Evolutionary conservation across 2,888 invertebrate species (phyloP).

Genomic region (Torymus auratus): DNA sequence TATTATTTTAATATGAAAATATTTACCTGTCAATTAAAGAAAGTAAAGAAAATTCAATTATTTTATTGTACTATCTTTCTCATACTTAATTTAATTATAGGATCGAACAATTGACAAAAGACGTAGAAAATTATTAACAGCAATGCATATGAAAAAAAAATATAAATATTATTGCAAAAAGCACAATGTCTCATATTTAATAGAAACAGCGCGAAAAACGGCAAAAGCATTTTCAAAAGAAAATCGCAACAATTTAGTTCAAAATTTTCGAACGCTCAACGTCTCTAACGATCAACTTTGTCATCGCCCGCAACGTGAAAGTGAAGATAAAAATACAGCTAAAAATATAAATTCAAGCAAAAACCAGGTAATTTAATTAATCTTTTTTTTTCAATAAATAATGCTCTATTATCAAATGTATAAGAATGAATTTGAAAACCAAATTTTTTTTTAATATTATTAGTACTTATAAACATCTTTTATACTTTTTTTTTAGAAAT

Average conservation of each 20-base stretch:
- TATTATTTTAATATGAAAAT: too few species aligned
- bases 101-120: background rate
- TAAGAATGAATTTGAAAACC: too few species aligned
- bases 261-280: constrained; percentile 40
- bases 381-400: too few species aligned
- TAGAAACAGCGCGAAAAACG: constrained; percentile 38
- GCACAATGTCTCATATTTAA: constrained; percentile 38
- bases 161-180: constrained; percentile 55
- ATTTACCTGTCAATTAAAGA: too few species aligned
- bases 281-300: background rate
- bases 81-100: background rate
- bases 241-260: constrained; percentile 42
- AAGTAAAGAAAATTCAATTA: too few species aligned
- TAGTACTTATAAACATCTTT: too few species aligned
- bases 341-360: too few species aligned
- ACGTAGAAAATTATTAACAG: constrained; percentile 30
- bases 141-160: constrained; percentile 39
- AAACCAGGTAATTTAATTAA: too few species aligned
- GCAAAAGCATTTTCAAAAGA: constrained; percentile 23
- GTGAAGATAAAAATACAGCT: background rate
- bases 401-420: too few species aligned
- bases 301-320: background rate
- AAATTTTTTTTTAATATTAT: too few species aligned
- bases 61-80: too few species aligned
- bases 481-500: too few species aligned